Evolutionary conservation across 2,888 invertebrate species (phyloP).

Genomic region (Scotopteryx bipunctaria): DNA sequence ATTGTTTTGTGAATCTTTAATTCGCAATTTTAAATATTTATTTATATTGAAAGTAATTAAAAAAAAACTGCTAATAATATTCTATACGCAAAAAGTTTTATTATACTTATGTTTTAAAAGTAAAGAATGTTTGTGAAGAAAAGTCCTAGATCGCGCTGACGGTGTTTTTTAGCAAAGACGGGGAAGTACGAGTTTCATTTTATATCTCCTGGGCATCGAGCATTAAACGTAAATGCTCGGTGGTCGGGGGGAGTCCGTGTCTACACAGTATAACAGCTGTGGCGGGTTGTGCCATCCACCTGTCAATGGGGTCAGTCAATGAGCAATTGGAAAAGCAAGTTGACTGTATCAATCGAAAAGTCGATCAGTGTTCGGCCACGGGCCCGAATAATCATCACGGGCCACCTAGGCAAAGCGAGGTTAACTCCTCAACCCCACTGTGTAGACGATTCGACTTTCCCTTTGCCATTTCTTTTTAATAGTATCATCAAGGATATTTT

Average conservation of each 20-base stretch:
- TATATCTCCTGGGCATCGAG: accelerated
- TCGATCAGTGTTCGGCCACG: too few relatives aligned
- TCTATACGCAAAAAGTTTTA: background rate
- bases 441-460: conserved; percentile 17
- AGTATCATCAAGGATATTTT: too few relatives aligned
- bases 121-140: background rate
- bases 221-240: too few relatives aligned
- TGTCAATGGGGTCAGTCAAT: conserved; percentile 6
- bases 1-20: background rate
- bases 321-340: background rate
- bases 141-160: conserved; percentile 18
- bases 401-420: conserved; percentile 8
- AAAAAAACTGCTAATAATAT: background rate
- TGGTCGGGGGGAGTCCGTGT: conserved; percentile 27
- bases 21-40: background rate
- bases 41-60: background rate
- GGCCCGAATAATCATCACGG: too few relatives aligned
- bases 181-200: background rate
- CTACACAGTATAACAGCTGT: conserved; percentile 22
- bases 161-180: background rate
- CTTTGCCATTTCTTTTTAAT: conserved; percentile 1
- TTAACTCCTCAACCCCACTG: conserved; percentile 14
- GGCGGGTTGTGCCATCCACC: conserved; percentile 19
- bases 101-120: background rate
- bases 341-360: conserved; percentile 10